Evolutionary conservation across 2,888 invertebrate species (phyloP).

Genomic region (Monoplex corrugatus): DNA sequence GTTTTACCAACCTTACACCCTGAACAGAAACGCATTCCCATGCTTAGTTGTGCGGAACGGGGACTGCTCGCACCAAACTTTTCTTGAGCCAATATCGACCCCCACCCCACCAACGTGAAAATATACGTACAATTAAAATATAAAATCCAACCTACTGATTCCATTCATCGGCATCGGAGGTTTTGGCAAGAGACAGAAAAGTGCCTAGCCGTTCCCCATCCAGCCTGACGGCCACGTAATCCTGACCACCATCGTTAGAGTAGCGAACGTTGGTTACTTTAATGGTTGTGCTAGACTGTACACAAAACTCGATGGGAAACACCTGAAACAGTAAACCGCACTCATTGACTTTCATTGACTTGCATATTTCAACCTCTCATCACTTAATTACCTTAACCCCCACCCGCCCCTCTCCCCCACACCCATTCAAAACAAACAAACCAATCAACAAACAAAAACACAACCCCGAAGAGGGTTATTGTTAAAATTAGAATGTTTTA

Average conservation of each 20-base stretch:
- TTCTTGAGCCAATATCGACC: background rate
- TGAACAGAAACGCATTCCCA: no score
- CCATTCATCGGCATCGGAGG: slow-evolving; percentile 33
- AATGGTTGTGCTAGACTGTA: slow-evolving; percentile 32
- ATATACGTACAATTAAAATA: no score
- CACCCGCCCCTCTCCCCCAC: no score
- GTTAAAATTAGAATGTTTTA: no score
- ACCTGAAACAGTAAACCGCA: slow-evolving; percentile 22
- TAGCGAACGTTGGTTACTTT: slow-evolving; percentile 23
- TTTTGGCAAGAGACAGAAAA: slow-evolving; percentile 9
- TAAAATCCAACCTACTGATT: slow-evolving; percentile 43
- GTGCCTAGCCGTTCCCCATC: slow-evolving; percentile 29
- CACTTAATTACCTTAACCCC: no score
- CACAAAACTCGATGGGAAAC: slow-evolving; percentile 40
- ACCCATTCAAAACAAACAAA: no score
- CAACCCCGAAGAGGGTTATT: no score
- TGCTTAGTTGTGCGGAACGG: no score
- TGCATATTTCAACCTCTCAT: no score
- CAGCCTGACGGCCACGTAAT: slow-evolving; percentile 39
- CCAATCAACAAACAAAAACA: no score
- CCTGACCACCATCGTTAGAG: slow-evolving; percentile 42
- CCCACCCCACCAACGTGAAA: background rate
- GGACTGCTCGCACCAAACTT: background rate
- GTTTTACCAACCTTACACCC: background rate
- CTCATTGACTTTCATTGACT: no score